phyloP scores from a whole-genome alignment of 2,113 vertebrate genomes.

The Chinchilla lanigera region DNA sequence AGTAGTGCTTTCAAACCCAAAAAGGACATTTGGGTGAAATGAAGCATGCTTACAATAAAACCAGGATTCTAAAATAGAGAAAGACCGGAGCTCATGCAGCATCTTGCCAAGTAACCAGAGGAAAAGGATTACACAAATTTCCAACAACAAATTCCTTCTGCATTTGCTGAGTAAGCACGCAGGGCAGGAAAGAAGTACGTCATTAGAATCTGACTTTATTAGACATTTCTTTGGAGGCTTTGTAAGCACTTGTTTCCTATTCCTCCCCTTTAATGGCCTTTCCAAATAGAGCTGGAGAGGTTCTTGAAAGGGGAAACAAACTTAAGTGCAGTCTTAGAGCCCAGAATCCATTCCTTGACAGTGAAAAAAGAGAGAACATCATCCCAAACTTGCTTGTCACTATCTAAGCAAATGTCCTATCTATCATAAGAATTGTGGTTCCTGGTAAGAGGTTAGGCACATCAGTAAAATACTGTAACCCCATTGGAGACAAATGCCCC shows the following conservation, averaged over 20 bases:
- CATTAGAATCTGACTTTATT: constrained; percentile 76
- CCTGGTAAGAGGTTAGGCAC: constrained; percentile 82
- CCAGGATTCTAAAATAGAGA: constrained; percentile 74
- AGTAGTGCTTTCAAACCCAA: constrained; percentile 80
- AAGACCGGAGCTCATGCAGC: constrained; percentile 50
- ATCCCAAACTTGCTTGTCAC: constrained; percentile 58
- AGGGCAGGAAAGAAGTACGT: constrained; percentile 70
- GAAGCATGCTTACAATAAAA: constrained; percentile 78
- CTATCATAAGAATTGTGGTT: constrained; percentile 72
- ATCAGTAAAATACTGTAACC: constrained; percentile 80
- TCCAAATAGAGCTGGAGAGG: constrained; percentile 44
- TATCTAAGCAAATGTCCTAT: constrained; percentile 66
- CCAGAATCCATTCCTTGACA: constrained; percentile 55
- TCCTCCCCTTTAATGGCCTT: background rate
- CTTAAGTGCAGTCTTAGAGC: constrained; percentile 66
- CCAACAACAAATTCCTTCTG: constrained; percentile 82
- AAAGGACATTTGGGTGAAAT: constrained; percentile 80
- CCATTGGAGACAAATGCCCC: constrained; percentile 87
- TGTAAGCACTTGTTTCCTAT: constrained; percentile 8
- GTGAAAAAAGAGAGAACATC: constrained; percentile 57
- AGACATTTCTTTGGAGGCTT: constrained; percentile 67
- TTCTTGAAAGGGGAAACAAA: constrained; percentile 63
- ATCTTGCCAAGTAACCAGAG: constrained; percentile 82
- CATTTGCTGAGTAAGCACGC: constrained; percentile 70
- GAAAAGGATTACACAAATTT: constrained; percentile 80